Conservation (phyloP, 2,888 invertebrate species). For the Quadriops clusia region DNA sequence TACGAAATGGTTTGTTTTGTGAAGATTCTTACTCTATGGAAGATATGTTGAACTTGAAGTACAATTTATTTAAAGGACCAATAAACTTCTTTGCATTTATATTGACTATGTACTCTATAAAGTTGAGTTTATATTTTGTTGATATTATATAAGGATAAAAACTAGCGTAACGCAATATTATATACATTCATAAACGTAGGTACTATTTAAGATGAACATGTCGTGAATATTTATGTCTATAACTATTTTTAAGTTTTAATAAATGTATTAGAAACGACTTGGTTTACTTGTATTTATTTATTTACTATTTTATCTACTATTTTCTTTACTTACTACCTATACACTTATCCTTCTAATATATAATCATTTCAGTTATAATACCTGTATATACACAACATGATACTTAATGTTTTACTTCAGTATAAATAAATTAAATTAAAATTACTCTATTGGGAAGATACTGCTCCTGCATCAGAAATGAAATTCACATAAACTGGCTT, state of each 20-base stretch:
- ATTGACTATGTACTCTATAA: slow-evolving; percentile 11
- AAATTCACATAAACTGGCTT: too few species aligned
- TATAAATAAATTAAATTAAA: too few species aligned
- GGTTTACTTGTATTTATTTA: slow-evolving; percentile 1
- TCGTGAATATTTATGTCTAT: slow-evolving; percentile 13
- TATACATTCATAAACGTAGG: slow-evolving; percentile 7
- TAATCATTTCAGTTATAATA: too few species aligned
- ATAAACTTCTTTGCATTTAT: slow-evolving; percentile 20
- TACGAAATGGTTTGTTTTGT: too few species aligned
- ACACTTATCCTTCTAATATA: too few species aligned
- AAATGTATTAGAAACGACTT: slow-evolving; percentile 16
- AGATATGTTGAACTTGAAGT: slow-evolving; percentile 14
- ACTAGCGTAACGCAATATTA: slow-evolving; percentile 5
- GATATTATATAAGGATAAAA: neutral
- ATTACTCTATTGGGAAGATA: too few species aligned
- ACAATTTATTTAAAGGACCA: slow-evolving; percentile 28
- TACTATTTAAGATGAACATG: slow-evolving; percentile 6
- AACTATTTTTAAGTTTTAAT: slow-evolving; percentile 20
- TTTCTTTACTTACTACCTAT: too few species aligned
- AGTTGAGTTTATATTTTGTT: slow-evolving; percentile 3
- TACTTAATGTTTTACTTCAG: too few species aligned
- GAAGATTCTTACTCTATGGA: slow-evolving; percentile 2
- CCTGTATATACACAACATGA: too few species aligned
- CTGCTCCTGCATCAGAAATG: too few species aligned
- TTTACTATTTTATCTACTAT: too few species aligned